Evolutionary conservation across 2,888 invertebrate species (phyloP), one percentile per base, ranked within the genome.

Genomic region (Eupithecia inturbata): DNA sequence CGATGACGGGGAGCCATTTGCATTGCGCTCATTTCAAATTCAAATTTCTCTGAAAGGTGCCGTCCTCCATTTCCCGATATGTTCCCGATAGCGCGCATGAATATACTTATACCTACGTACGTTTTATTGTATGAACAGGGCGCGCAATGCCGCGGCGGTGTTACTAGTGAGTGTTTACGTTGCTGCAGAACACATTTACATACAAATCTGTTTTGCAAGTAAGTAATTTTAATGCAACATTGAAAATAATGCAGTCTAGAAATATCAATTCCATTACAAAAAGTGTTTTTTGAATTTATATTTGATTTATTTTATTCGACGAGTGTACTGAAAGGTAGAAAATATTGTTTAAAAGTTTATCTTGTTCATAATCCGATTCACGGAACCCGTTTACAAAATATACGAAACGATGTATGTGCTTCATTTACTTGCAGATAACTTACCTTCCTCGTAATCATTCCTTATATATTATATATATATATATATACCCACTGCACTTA

Each of bases 21-120:
- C 63, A 70, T 70, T 19, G 16, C 57, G 62, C 63, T 62, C 69
- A 45, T 63, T 70, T 63, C 45, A 63, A 62, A 63, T 70, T 70
- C 45, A 63, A 63, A 70, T 70, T n/a, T n/a, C 45, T 45, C 4
- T 63, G 45, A 19, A 41, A 45, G 28, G 70, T 41, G 28, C 62
- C 45, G 63, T 41, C 49, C 31, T 63, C 16, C 14, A 68, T 68
- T 68, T 62, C 31, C 70, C 45, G 45, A 64, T 63, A 64, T 33
- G n/a, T 45, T 12, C 31, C 57, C 26, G 57, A 57, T 14, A 14
- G 57, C 26, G 19, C 26, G 45, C 12, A 1, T 10, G 57, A 57
- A 57, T 57, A 12, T 12, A 57, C 45, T n/a, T 14, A 39, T 14
- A 9, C 12, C 12, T n/a, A 49, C 1, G 19, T n/a, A n/a, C 7